Percentiles rank a stretch among this genome's conserved stretches.
phyloP scores from a whole-genome alignment of 2,888 invertebrate genomes.

The Gonocerus acuteangulatus region DNA sequence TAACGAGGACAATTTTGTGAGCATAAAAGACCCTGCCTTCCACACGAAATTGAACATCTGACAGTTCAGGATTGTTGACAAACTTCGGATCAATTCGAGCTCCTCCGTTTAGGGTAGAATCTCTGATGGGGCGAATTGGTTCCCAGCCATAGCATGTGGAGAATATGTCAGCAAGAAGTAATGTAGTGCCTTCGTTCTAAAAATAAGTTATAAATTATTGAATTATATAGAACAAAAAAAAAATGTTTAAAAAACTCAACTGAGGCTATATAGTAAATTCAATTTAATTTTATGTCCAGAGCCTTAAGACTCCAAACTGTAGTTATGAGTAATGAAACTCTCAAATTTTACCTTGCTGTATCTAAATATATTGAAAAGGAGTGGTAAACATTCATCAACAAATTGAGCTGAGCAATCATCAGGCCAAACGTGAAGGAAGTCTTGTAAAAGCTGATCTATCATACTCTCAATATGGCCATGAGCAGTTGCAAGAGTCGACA shows the following conservation, averaged over 20 bases:
- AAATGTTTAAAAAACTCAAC: too few species aligned
- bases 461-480: slow-evolving; percentile 74
- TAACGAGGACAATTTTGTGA: slow-evolving; percentile 87
- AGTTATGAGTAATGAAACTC: too few species aligned
- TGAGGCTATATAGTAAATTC: too few species aligned
- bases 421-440: slow-evolving; percentile 82
- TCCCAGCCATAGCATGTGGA: slow-evolving; percentile 85
- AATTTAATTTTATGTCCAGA: too few species aligned
- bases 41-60: slow-evolving; percentile 86
- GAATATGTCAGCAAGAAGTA: slow-evolving; percentile 79
- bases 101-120: slow-evolving; percentile 55
- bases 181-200: slow-evolving; percentile 79
- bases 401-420: slow-evolving; percentile 84
- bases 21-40: slow-evolving; percentile 87
- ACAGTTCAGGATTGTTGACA: slow-evolving; percentile 86
- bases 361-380: slow-evolving; percentile 81
- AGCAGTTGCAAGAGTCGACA: slow-evolving; percentile 77
- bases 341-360: slow-evolving; percentile 80
- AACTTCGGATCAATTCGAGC: slow-evolving; percentile 85
- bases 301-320: too few species aligned
- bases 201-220: slow-evolving; percentile 38
- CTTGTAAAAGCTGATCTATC: slow-evolving; percentile 80
- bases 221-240: neutral
- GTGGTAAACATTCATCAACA: slow-evolving; percentile 79
- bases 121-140: slow-evolving; percentile 66